phyloP scores from a whole-genome alignment of 2,113 vertebrate species.

The Butastur rufipennis region DNA sequence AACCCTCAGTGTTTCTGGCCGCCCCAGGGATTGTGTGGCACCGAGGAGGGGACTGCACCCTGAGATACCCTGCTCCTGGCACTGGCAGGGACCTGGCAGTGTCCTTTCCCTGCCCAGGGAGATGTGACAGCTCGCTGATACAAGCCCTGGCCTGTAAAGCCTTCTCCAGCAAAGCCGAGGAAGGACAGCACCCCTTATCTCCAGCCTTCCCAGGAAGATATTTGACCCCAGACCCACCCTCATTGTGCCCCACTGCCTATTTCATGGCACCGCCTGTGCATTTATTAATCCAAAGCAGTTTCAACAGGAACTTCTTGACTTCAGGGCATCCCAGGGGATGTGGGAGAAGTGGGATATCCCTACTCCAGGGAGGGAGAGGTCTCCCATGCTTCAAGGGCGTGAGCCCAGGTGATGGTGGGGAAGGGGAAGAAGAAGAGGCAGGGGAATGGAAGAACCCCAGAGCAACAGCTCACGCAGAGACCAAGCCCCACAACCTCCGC shows the following conservation, averaged over 20 bases:
- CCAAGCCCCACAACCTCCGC: neutral
- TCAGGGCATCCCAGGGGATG: neutral
- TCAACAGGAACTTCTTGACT: neutral
- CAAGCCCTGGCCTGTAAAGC: neutral
- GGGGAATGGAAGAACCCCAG: neutral
- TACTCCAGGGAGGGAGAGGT: neutral
- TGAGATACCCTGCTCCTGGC: neutral
- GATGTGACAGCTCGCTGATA: fast-evolving
- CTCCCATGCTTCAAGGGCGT: neutral
- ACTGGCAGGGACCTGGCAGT: neutral
- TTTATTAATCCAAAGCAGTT: neutral
- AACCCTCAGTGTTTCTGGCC: neutral
- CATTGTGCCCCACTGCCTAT: neutral
- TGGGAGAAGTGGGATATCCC: neutral
- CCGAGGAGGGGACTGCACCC: neutral
- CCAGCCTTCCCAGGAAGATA: neutral
- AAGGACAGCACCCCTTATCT: neutral
- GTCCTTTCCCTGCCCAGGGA: neutral
- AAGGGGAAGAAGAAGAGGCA: neutral
- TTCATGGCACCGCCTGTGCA: neutral
- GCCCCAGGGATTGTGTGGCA: neutral
- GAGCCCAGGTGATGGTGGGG: neutral
- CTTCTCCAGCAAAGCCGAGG: neutral
- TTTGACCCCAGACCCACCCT: neutral
- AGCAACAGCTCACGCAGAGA: neutral